These are phyloP conservation scores for Oriolus oriolus DNA, from an alignment of 2,113 vertebrate genomes.

Conservation along the genomic window DNA sequence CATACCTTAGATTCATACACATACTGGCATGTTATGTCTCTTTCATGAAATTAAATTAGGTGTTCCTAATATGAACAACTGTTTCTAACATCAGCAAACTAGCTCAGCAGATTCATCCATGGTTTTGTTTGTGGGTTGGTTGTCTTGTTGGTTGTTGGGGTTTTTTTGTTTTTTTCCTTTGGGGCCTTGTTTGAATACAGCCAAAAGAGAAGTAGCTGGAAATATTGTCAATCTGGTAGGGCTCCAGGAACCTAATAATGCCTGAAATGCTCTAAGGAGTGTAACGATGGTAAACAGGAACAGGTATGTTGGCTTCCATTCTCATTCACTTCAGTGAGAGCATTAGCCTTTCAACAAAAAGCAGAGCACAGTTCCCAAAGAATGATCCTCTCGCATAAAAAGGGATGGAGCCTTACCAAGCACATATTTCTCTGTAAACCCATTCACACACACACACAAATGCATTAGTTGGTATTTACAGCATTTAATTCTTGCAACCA, in stretches of 20 bases:
- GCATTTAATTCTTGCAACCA: slow-evolving; percentile 45
- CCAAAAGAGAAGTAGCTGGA: slow-evolving; percentile 46
- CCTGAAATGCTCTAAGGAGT: slow-evolving; percentile 56
- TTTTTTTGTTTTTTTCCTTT: background rate
- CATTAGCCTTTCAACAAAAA: slow-evolving; percentile 38
- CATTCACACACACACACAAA: background rate
- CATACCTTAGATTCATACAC: slow-evolving; percentile 70
- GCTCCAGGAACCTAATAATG: slow-evolving; percentile 58
- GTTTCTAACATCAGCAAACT: slow-evolving; percentile 64
- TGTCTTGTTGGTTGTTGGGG: background rate
- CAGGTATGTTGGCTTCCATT: slow-evolving; percentile 62
- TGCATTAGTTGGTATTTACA: slow-evolving; percentile 6
- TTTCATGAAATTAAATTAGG: slow-evolving; percentile 69
- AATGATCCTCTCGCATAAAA: background rate
- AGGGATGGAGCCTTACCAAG: background rate
- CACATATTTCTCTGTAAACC: background rate
- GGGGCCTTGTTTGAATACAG: slow-evolving; percentile 38
- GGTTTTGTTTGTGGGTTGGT: slow-evolving; percentile 41
- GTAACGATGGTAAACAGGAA: slow-evolving; percentile 36
- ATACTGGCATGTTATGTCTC: slow-evolving; percentile 66
- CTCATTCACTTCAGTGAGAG: background rate
- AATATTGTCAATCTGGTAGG: slow-evolving; percentile 62
- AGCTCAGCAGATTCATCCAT: slow-evolving; percentile 65
- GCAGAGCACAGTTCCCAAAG: background rate
- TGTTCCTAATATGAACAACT: slow-evolving; percentile 70